Percentiles rank a stretch among this genome's conserved stretches.
These are phyloP conservation scores for Pelosia muscerda DNA, from an alignment of 2,888 invertebrate species.

Conservation along the genomic window DNA sequence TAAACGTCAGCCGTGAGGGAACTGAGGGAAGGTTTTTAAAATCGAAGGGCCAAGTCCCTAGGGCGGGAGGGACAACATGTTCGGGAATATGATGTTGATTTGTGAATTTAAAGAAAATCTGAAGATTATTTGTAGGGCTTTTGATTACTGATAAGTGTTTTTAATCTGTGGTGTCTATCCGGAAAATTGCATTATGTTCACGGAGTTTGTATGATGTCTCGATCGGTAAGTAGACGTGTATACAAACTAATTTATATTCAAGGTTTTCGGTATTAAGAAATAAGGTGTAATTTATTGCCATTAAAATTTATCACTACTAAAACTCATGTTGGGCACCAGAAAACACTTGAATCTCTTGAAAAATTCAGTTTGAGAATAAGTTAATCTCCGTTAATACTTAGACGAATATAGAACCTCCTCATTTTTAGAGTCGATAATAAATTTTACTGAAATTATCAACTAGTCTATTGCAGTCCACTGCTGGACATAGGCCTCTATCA, in stretches of 20 bases:
- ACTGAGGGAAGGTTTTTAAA: constrained; percentile 64
- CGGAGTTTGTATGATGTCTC: too few relatives aligned
- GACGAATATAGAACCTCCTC: too few relatives aligned
- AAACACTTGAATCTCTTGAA: too few relatives aligned
- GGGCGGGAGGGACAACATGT: constrained; percentile 41
- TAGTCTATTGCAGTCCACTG: too few relatives aligned
- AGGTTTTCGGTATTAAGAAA: too few relatives aligned
- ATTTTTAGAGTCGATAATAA: too few relatives aligned
- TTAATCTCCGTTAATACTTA: too few relatives aligned
- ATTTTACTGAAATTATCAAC: too few relatives aligned
- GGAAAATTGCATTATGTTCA: not conserved
- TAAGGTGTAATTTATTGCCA: too few relatives aligned
- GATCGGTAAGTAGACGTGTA: not conserved
- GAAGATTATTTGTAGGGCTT: constrained; percentile 7
- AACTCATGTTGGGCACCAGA: too few relatives aligned
- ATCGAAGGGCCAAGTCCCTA: constrained; percentile 60
- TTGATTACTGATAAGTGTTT: constrained; percentile 5
- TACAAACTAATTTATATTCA: not conserved
- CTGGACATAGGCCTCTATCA: too few relatives aligned
- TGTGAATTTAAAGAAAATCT: constrained; percentile 5
- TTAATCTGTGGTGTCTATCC: not conserved
- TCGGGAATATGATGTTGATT: constrained; percentile 37
- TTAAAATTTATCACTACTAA: not conserved
- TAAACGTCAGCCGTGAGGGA: constrained; percentile 68
- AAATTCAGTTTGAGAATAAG: too few relatives aligned